Base-by-base conservation (phyloP, 2,888 invertebrate species). In the Sarcophaga subvicina region DNA sequence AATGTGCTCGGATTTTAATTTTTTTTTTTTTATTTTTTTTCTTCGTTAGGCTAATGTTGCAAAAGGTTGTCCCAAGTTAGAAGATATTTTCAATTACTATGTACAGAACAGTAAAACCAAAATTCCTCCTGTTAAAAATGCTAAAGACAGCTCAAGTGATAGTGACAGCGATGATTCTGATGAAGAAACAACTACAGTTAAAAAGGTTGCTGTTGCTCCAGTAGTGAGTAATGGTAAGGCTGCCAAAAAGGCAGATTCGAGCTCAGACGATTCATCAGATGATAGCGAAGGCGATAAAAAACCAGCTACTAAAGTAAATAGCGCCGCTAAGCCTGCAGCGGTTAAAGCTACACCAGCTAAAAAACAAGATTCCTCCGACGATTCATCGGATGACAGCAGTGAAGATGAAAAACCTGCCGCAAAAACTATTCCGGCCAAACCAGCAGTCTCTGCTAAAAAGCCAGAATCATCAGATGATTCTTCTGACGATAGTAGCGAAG, bases 41-140 rank as follows among this genome's bases (percentile, higher is more conserved):
- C 86, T 95, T 6, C 17, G 95, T 89, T 93, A 97, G 97, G 94
- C 94, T 89, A 92, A 93, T 12, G 93, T 96, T 73, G 94, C 94
- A 0, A 96, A 96, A 92, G 96, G 95, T 78, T 94, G 95, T 0
- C 96, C 96, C 0, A 94, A 95, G 14, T 93, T 97, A n/a, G 88
- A 92, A 14, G 96, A 96, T 14, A 94, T 97, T 17, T 88, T 95
- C 25, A 91, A 93, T 10, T 94, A 94, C 90, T 96, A 94, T 90
- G 94, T 95, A 91, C 94, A 95, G 90, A 94, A 93, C 60, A 89
- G 86, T 91, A 93, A 63, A 22, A 94, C 94, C 83, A 95, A 95
- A 71, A 91, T 95, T 54, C 91, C 93, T 2, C 88, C 91, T 25
- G 89, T 88, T 4, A 90, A 89, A 62, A 79, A 88, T 25, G 93